A percentile compares a stretch with the other conserved stretches of the same genome.
Evolutionary conservation across 2,888 invertebrate genomes (phyloP).

Genomic region (Meganola albula): DNA sequence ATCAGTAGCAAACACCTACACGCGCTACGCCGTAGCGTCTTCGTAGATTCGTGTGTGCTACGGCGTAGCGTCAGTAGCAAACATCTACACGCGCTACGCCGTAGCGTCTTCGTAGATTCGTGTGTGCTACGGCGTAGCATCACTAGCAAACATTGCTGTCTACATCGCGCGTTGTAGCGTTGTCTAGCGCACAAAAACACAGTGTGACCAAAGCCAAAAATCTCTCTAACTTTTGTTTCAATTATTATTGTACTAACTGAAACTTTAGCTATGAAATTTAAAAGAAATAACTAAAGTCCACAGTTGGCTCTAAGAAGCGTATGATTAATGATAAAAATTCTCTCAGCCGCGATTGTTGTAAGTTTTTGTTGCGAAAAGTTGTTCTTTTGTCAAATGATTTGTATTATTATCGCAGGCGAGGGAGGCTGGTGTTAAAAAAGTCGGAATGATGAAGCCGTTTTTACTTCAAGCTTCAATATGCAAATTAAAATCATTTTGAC

Average conservation of each 20-base stretch:
- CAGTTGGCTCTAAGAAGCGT: constrained; percentile 21
- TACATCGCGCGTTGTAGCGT: constrained; percentile 24
- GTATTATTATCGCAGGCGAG: constrained; percentile 12
- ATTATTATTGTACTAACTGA: not conserved
- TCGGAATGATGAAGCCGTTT: not conserved
- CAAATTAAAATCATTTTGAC: not conserved
- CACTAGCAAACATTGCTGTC: too few species aligned
- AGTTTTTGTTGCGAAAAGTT: constrained; percentile 16
- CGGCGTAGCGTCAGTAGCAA: too few species aligned
- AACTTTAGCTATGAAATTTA: constrained; percentile 6
- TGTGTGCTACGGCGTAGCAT: constrained; percentile 16
- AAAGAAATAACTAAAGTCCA: constrained; percentile 15
- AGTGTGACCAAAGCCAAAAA: not conserved
- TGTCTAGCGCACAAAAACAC: too few species aligned
- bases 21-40: constrained; percentile 23
- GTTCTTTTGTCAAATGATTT: constrained; percentile 11
- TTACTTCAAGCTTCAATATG: not conserved
- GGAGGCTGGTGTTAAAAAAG: not conserved
- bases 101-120: constrained; percentile 19
- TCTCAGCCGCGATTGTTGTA: constrained; percentile 15
- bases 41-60: constrained; percentile 19
- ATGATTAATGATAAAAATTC: constrained; percentile 26
- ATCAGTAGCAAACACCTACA: too few species aligned
- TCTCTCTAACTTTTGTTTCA: not conserved
- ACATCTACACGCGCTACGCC: constrained; percentile 23